These are phyloP conservation scores for Barypeithes pellucidus DNA, from an alignment of 2,888 invertebrate species.

Conservation along the genomic window DNA sequence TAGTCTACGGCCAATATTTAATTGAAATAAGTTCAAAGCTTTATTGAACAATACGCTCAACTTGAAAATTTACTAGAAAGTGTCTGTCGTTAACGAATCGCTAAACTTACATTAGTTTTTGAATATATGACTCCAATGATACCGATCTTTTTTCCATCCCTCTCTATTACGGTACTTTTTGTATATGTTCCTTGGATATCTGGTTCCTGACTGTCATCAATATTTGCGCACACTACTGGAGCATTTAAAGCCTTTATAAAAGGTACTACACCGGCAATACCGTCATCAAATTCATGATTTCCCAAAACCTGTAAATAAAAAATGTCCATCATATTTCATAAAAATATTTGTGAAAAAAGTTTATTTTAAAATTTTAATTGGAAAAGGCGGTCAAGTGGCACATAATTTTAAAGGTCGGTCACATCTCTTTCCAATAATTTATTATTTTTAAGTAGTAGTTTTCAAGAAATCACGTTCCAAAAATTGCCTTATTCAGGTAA, in stretches of 20 bases:
- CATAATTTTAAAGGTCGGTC: too few relatives aligned
- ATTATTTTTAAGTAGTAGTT: too few relatives aligned
- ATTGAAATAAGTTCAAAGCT: too few relatives aligned
- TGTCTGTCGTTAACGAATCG: not conserved
- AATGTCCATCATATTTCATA: not conserved
- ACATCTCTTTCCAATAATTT: too few relatives aligned
- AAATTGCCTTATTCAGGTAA: too few relatives aligned
- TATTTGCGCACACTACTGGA: conserved; percentile 83
- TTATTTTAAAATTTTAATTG: too few relatives aligned
- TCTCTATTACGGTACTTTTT: conserved; percentile 78
- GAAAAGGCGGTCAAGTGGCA: too few relatives aligned
- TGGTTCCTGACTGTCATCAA: conserved; percentile 81
- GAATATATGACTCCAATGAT: conserved; percentile 84
- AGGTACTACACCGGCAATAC: conserved; percentile 80
- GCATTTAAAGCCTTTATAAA: conserved; percentile 78
- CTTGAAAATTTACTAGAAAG: too few relatives aligned
- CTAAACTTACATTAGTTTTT: conserved; percentile 75
- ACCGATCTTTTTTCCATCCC: conserved; percentile 80
- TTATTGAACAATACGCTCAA: too few relatives aligned
- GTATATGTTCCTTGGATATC: conserved; percentile 75
- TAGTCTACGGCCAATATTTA: too few relatives aligned
- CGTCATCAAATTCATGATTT: conserved; percentile 91
- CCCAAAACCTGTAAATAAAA: conserved; percentile 79
- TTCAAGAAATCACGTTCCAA: too few relatives aligned
- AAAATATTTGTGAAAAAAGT: too few relatives aligned